These are phyloP conservation scores for Olivierus martensii DNA, from an alignment of 1,140 invertebrate genomes.

Conservation along the genomic window DNA sequence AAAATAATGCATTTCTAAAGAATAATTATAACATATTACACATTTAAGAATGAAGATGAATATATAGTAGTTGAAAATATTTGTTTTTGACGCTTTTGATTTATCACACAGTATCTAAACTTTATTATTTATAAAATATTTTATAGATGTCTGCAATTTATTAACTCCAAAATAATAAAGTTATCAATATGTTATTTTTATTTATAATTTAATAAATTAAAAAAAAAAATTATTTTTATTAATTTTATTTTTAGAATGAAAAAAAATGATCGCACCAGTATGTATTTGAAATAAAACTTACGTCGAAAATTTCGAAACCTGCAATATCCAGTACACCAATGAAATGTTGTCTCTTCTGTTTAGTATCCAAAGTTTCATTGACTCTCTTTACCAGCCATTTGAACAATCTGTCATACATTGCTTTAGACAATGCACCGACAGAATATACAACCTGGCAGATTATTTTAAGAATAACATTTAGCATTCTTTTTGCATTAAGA, in stretches of 20 bases:
- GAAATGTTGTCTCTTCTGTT: constrained; percentile 39
- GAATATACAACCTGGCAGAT: constrained; percentile 30
- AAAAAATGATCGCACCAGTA: too few species aligned
- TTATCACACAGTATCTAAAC: too few species aligned
- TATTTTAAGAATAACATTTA: too few species aligned
- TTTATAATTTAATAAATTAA: background rate
- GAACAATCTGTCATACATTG: constrained; percentile 43
- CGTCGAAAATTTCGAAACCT: constrained; percentile 50
- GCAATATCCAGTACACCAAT: constrained; percentile 52
- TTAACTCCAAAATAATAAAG: too few species aligned
- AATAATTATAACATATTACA: too few species aligned
- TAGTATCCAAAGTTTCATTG: constrained; percentile 45
- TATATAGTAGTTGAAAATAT: too few species aligned
- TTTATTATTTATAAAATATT: too few species aligned
- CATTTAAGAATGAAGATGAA: too few species aligned
- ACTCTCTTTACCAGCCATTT: constrained; percentile 43
- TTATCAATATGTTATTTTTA: background rate
- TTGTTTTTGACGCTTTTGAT: too few species aligned
- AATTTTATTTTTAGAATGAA: background rate
- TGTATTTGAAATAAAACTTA: constrained; percentile 27
- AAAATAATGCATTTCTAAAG: too few species aligned
- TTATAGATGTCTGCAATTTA: too few species aligned
- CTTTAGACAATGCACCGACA: constrained; percentile 43
- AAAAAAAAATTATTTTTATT: background rate
- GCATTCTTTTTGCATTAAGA: too few species aligned